Evolutionary conservation across 2,888 invertebrate species (phyloP).

Genomic region (Chloroclysta siterata): DNA sequence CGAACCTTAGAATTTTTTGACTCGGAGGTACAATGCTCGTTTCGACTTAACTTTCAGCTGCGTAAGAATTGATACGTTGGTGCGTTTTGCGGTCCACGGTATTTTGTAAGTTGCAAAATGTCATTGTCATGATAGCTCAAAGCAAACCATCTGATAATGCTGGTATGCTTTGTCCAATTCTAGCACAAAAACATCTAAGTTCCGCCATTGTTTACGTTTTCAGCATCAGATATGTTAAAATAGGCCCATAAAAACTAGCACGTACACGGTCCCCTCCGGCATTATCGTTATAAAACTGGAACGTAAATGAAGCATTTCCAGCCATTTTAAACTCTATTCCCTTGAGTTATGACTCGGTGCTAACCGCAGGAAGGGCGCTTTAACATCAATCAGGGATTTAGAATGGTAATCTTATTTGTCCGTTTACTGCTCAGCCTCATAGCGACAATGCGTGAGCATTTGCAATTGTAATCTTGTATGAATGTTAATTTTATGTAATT

Average conservation of each 20-base stretch:
- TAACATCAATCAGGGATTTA: conserved; percentile 76
- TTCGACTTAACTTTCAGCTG: too few species aligned
- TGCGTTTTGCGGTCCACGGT: too few species aligned
- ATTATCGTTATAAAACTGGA: conserved; percentile 30
- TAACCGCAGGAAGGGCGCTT: conserved; percentile 56
- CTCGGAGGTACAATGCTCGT: background rate
- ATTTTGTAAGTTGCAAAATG: background rate
- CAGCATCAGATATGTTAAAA: conserved; percentile 27
- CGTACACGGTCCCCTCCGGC: conserved; percentile 21
- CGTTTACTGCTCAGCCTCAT: conserved; percentile 45
- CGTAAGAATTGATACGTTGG: too few species aligned
- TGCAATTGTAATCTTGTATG: conserved; percentile 49
- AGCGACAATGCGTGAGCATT: conserved; percentile 30
- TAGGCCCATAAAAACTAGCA: conserved; percentile 41
- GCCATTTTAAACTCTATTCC: conserved; percentile 37
- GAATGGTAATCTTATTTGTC: conserved; percentile 71
- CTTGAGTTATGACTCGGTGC: conserved; percentile 56
- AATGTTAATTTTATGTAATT: conserved; percentile 16
- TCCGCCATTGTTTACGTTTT: conserved; percentile 19
- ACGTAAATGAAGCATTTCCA: conserved; percentile 36
- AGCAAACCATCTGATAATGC: too few species aligned
- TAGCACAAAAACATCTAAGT: conserved; percentile 7
- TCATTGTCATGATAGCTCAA: too few species aligned
- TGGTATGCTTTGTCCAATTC: too few species aligned
- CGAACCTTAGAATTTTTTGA: background rate